Conservation (phyloP, 2,888 invertebrate species). For the Dicyrtomina minuta region DNA sequence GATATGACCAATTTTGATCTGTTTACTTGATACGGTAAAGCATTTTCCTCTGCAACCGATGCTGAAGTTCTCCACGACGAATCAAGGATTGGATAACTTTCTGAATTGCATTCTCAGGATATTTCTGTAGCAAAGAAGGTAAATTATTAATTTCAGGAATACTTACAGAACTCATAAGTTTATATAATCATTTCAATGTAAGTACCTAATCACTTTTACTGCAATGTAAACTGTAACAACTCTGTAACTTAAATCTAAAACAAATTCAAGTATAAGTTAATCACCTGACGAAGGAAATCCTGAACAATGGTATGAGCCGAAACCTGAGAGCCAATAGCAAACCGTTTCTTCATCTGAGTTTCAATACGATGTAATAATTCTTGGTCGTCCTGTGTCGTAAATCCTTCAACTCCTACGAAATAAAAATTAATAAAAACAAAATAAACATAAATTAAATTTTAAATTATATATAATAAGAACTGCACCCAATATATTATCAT, state of each 20-base stretch:
- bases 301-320: conserved; percentile 91
- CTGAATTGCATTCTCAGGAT: conserved; percentile 78
- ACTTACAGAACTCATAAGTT: too few relatives aligned
- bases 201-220: neutral
- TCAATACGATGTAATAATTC: conserved; percentile 87
- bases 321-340: conserved; percentile 93
- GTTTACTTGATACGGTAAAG: conserved; percentile 80
- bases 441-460: too few relatives aligned
- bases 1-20: neutral
- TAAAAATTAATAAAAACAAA: conserved; percentile 19
- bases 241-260: too few relatives aligned
- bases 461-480: too few relatives aligned
- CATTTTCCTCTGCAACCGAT: conserved; percentile 95
- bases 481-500: too few relatives aligned
- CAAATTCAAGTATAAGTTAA: too few relatives aligned
- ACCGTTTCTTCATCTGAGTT: conserved; percentile 88
- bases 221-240: too few relatives aligned
- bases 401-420: conserved; percentile 89
- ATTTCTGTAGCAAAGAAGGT: conserved; percentile 65
- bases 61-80: conserved; percentile 90
- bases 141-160: neutral
- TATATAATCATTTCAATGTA: too few relatives aligned
- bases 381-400: conserved; percentile 91
- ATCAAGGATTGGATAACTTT: conserved; percentile 95
- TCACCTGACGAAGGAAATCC: conserved; percentile 66